A percentile compares a stretch with the other conserved stretches of the same genome.
Evolutionary conservation across 2,797 vertebrate species (phyloP).

Genomic region (Cynopterus sphinx): DNA sequence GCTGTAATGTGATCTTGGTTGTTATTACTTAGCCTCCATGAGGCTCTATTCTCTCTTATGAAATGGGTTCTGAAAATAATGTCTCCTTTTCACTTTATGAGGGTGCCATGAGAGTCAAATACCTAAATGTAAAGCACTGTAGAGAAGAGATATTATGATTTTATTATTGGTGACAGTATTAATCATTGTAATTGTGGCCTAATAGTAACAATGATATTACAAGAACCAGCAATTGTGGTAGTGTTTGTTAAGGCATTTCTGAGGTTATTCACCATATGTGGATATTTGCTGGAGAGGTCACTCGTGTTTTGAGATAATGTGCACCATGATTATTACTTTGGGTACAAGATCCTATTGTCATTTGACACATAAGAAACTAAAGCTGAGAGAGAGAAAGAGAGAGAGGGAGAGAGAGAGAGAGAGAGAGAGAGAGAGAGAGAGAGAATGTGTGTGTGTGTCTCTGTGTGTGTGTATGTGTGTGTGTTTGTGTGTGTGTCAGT

Average conservation of each 20-base stretch:
- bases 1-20: neutral
- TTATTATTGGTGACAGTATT: neutral
- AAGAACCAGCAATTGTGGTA: neutral
- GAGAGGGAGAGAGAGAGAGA: neutral
- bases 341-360: neutral
- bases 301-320: neutral
- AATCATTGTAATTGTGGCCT: neutral
- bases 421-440: neutral
- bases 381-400: neutral
- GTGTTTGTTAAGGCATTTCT: neutral
- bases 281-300: neutral
- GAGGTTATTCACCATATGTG: neutral
- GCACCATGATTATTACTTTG: neutral
- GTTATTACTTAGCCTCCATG: neutral
- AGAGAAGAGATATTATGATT: neutral
- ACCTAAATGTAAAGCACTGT: neutral
- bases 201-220: neutral
- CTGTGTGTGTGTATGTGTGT: too few relatives aligned
- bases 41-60: neutral
- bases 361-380: neutral
- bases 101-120: neutral
- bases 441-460: neutral
- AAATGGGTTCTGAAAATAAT: neutral
- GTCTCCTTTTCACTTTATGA: neutral
- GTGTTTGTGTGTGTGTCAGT: too few relatives aligned